Conservation (phyloP, 2,113 vertebrate genomes). For the Gasterosteus nipponicus region DNA sequence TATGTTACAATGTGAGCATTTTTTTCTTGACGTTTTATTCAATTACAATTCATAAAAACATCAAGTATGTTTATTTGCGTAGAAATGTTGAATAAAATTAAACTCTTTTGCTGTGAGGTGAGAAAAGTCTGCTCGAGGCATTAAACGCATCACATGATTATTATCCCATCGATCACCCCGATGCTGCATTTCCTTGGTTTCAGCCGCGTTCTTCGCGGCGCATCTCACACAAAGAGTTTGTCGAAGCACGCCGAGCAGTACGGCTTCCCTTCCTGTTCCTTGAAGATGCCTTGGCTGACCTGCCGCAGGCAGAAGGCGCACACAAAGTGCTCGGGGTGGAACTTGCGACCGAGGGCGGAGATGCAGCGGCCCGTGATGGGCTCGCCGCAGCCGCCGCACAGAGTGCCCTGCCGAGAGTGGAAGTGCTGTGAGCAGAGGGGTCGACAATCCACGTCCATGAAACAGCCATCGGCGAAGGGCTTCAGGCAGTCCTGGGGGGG, state of each 20-base stretch:
- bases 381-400: conserved; percentile 82
- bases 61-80: not conserved
- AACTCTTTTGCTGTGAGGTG: not conserved
- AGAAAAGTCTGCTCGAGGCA: not conserved
- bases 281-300: conserved; percentile 88
- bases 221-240: conserved; percentile 84
- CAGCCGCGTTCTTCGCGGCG: not conserved
- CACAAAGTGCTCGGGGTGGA: conserved; percentile 93
- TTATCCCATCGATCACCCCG: not conserved
- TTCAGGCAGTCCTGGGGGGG: conserved; percentile 85
- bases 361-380: conserved; percentile 87
- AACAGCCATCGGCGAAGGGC: conserved; percentile 81
- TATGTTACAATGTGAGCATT: conserved; percentile 15
- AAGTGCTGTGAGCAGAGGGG: conserved; percentile 90
- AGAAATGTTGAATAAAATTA: not conserved
- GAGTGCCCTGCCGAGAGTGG: conserved; percentile 85
- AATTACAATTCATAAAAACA: conserved; percentile 2
- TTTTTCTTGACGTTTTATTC: conserved; percentile 8
- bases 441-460: conserved; percentile 87
- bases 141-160: not conserved
- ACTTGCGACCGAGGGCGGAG: conserved; percentile 83
- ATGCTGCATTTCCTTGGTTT: not conserved
- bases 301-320: conserved; percentile 89
- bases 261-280: conserved; percentile 82
- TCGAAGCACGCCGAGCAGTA: conserved; percentile 85